phyloP scores from a whole-genome alignment of 2,888 invertebrate genomes.

The Seira ritae region DNA sequence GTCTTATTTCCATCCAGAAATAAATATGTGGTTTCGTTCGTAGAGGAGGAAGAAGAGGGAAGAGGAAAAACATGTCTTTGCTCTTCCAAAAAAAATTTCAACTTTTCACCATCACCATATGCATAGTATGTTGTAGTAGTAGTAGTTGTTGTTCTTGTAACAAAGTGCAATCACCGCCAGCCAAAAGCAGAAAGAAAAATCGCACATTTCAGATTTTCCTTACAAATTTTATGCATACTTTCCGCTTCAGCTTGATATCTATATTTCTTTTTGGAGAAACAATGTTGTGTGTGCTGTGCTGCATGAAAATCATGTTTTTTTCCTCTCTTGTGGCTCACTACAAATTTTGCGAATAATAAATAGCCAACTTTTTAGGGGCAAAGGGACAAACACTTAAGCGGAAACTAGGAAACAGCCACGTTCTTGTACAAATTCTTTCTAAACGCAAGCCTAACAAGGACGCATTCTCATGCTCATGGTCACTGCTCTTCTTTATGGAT shows the following conservation, averaged over 20 bases:
- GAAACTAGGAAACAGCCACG: constrained; percentile 37
- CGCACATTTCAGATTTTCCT: background rate
- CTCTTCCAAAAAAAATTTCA: constrained; percentile 50
- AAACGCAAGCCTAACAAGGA: too few relatives aligned
- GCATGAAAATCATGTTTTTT: background rate
- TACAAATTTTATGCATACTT: background rate
- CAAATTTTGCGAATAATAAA: background rate
- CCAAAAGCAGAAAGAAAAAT: background rate
- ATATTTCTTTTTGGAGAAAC: background rate
- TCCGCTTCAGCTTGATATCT: background rate
- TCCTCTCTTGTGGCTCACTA: background rate
- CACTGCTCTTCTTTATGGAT: too few relatives aligned
- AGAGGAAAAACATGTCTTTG: constrained; percentile 56
- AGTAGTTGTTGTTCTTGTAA: background rate
- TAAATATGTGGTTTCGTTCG: constrained; percentile 7
- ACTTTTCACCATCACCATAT: constrained; percentile 34
- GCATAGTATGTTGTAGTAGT: too few relatives aligned
- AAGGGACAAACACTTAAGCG: constrained; percentile 40
- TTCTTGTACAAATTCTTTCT: too few relatives aligned
- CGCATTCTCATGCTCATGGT: constrained; percentile 10
- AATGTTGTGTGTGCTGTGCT: too few relatives aligned
- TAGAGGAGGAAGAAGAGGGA: constrained; percentile 41
- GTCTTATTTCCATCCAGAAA: constrained; percentile 17
- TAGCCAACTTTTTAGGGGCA: constrained; percentile 28
- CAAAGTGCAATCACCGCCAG: constrained; percentile 22